Evolutionary conservation across 2,113 vertebrate species (phyloP).

Genomic region (Misgurnus anguillicaudatus): DNA sequence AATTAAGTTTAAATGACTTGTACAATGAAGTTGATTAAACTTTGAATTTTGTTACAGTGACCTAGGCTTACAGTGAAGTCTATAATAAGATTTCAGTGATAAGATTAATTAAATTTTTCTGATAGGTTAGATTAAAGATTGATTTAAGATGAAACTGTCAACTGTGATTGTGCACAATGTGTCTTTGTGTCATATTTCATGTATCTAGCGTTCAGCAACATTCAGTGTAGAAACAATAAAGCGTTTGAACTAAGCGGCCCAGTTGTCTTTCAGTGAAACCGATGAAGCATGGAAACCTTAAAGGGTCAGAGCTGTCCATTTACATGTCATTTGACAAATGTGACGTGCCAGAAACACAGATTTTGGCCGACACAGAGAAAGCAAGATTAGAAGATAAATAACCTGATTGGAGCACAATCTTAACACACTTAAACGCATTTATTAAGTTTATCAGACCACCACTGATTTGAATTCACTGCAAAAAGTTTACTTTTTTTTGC

Average conservation of each 20-base stretch:
- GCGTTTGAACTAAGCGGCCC: neutral
- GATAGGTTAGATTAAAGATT: neutral
- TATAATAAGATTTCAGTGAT: too few species aligned
- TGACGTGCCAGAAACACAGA: neutral
- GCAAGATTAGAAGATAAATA: neutral
- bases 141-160: neutral
- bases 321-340: neutral
- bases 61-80: too few species aligned
- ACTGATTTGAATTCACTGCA: too few species aligned
- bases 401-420: neutral
- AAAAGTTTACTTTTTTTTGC: too few species aligned
- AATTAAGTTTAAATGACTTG: too few species aligned
- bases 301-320: neutral
- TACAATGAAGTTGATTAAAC: too few species aligned
- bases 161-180: neutral
- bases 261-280: conserved; percentile 28
- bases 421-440: neutral
- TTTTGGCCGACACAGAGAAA: neutral
- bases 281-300: conserved; percentile 7
- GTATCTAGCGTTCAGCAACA: too few species aligned
- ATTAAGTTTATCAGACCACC: too few species aligned
- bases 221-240: neutral
- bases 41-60: too few species aligned
- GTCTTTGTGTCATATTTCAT: neutral
- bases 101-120: too few species aligned